Percentiles rank a stretch among this genome's conserved stretches.
These are phyloP conservation scores for Bursaphelenchus mucronatus DNA, from an alignment of 1,140 invertebrate species.

Conservation along the genomic window DNA sequence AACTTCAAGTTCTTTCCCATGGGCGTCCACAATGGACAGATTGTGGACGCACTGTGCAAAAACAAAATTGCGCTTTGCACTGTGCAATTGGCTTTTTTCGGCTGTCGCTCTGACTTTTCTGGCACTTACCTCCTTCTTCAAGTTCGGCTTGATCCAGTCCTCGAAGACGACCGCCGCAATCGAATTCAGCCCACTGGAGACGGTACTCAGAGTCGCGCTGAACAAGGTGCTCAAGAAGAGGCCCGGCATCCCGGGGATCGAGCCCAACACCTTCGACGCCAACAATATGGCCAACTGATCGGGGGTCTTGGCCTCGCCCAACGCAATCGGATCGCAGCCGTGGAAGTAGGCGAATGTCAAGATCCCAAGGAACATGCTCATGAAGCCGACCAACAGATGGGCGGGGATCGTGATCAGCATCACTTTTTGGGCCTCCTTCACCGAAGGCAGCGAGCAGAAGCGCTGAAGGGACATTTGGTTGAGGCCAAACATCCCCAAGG, in stretches of 20 bases:
- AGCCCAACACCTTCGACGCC: slow-evolving; percentile 42
- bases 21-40: not conserved
- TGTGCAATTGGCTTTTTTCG: no score
- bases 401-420: slow-evolving; percentile 19
- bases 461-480: slow-evolving; percentile 54
- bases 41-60: not conserved
- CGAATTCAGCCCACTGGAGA: slow-evolving; percentile 49
- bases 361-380: slow-evolving; percentile 40
- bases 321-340: slow-evolving; percentile 46
- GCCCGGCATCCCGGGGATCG: slow-evolving; percentile 46
- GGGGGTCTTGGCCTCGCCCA: slow-evolving; percentile 42
- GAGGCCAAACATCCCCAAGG: slow-evolving; percentile 48
- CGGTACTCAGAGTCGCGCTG: slow-evolving; percentile 43
- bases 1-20: no score
- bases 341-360: slow-evolving; percentile 52
- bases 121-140: slow-evolving; percentile 20
- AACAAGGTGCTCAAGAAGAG: slow-evolving; percentile 48
- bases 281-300: slow-evolving; percentile 48
- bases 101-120: no score
- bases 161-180: slow-evolving; percentile 50
- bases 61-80: no score
- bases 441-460: slow-evolving; percentile 44
- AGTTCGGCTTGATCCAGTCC: slow-evolving; percentile 43
- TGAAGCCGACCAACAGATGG: slow-evolving; percentile 9
- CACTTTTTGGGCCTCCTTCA: slow-evolving; percentile 35